phyloP scores from a whole-genome alignment of 2,888 invertebrate genomes.

The Lomographa bimaculata region DNA sequence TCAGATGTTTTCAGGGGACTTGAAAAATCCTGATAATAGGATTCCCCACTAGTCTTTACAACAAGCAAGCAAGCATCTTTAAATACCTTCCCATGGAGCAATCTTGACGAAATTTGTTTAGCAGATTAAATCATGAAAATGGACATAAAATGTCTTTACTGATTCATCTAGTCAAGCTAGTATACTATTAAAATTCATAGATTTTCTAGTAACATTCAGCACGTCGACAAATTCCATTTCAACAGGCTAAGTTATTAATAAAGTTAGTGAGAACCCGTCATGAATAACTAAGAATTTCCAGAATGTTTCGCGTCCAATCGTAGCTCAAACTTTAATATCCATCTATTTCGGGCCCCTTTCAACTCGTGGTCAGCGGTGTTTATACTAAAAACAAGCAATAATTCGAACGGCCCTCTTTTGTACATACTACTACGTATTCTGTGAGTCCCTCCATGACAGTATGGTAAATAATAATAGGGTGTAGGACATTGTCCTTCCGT shows the following conservation, averaged over 20 bases:
- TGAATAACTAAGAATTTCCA: conserved; percentile 27
- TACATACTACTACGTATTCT: conserved; percentile 10
- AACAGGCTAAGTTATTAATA: conserved; percentile 17
- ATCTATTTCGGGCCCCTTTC: conserved; percentile 50
- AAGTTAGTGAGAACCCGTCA: conserved; percentile 18
- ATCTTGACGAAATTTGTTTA: too few relatives aligned
- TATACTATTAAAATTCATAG: too few relatives aligned
- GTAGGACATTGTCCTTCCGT: conserved; percentile 65
- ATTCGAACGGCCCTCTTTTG: conserved; percentile 39
- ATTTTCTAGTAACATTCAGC: too few relatives aligned
- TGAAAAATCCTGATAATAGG: too few relatives aligned
- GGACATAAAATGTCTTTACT: too few relatives aligned
- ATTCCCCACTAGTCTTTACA: too few relatives aligned
- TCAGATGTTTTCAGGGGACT: too few relatives aligned
- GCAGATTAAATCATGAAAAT: too few relatives aligned
- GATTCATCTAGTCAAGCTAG: too few relatives aligned
- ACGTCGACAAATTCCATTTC: too few relatives aligned
- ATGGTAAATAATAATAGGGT: conserved; percentile 52
- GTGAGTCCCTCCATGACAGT: conserved; percentile 52
- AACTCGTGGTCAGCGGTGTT: conserved; percentile 56
- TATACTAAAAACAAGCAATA: conserved; percentile 49
- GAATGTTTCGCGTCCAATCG: conserved; percentile 16
- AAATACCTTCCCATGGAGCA: too few relatives aligned
- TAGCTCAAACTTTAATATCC: conserved; percentile 34
- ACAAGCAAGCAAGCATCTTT: too few relatives aligned